These are phyloP conservation scores for Tortrix viridana DNA, from an alignment of 2,888 invertebrate genomes.

Conservation along the genomic window DNA sequence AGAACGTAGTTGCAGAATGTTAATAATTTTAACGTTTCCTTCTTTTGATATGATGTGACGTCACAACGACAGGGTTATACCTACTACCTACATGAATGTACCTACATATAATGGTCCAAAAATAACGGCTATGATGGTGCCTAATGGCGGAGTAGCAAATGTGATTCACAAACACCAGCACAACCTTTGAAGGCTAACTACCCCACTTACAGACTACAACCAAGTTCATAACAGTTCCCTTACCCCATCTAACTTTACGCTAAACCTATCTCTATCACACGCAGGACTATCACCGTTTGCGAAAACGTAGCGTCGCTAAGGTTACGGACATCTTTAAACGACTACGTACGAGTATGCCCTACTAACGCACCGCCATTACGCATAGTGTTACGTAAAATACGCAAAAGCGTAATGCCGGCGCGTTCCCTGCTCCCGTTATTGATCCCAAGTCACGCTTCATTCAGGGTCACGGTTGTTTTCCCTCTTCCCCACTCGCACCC, in stretches of 20 bases:
- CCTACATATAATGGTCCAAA: too few relatives aligned
- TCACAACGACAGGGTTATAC: too few relatives aligned
- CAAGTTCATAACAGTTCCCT: constrained; percentile 12
- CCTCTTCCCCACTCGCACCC: constrained; percentile 49
- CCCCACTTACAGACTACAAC: background rate
- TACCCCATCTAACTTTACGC: constrained; percentile 8
- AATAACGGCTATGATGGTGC: too few relatives aligned
- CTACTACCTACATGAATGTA: too few relatives aligned
- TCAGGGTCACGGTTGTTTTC: constrained; percentile 70
- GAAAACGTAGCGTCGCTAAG: constrained; percentile 17
- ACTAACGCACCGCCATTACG: constrained; percentile 8
- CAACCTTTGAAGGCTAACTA: background rate
- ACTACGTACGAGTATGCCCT: background rate
- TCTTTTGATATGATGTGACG: too few relatives aligned
- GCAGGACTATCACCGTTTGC: background rate
- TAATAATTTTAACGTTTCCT: too few relatives aligned
- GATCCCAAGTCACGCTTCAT: constrained; percentile 58
- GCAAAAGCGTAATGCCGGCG: constrained; percentile 30
- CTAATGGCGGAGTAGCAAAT: too few relatives aligned
- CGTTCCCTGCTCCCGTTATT: constrained; percentile 49
- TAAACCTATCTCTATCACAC: constrained; percentile 14
- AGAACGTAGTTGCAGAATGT: too few relatives aligned
- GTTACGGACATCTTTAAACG: constrained; percentile 17
- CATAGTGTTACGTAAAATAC: constrained; percentile 33
- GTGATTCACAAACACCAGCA: background rate